Base-by-base conservation (phyloP, 2,797 vertebrate species). In the Falco novaeseelandiae region DNA sequence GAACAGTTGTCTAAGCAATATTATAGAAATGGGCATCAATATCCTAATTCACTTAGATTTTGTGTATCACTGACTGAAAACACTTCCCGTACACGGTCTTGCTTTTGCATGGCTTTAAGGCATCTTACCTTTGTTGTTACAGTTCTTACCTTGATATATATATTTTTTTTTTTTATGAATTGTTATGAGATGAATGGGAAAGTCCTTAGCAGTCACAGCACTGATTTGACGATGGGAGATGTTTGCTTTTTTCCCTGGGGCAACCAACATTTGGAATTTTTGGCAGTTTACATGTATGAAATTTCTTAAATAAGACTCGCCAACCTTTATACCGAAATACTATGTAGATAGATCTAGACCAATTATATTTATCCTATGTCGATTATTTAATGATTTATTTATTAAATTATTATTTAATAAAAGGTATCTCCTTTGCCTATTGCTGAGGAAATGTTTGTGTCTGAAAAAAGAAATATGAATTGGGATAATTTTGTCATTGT, bases 301-400 rank as follows among this genome's bases (percentile, higher is more conserved):
- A 22, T 49, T 86, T 83, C 48, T 63, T 67, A 63, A 76, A 19
- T 69, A 36, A 76, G 26, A 21, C 20, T 74, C 4, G 1, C 20
- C 14, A 48, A 4, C 7, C 59, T 71, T 52, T 71, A 30, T 34
- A 21, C 8, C 63, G 27, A 69, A 52, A 14, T 49, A 27, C 10
- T 23, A 32, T 12, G 3, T 13, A 4, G 16, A 18, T 7, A 0
- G 38, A 10, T 2, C 32, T 7, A 0, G 34, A 10, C 3, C 32
- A 55, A 30, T 27, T n/a, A 4, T 26, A 51, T n/a, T 73, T 13
- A 26, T 40, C 36, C 9, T n/a, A 3, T 51, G 12, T 73, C 73
- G 74, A 36, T 51, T 79, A 21, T 76, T 62, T 51, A 58, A 12
- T 40, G 38, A 40, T 40, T 40, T 11, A 40, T 40, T 40, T 40